Evolutionary conservation across 2,888 invertebrate species (phyloP).

Genomic region (Nemotelus nigrinus): DNA sequence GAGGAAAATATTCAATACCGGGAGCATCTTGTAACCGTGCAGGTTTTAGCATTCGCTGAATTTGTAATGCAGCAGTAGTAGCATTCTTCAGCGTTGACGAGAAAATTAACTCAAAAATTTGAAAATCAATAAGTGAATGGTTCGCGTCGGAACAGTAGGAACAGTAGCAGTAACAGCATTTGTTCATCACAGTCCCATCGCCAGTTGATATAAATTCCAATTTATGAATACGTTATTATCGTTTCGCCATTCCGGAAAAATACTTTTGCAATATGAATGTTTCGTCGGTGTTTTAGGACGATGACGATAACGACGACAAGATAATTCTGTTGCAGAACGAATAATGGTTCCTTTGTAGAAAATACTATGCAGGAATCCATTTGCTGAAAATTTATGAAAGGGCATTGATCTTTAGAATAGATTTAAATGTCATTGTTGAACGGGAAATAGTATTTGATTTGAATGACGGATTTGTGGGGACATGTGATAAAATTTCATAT

Average conservation of each 20-base stretch:
- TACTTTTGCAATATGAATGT: not conserved
- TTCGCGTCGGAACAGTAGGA: not conserved
- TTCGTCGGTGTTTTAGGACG: too few relatives aligned
- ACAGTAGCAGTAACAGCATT: not conserved
- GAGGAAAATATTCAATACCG: slow-evolving; percentile 25
- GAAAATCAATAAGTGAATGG: slow-evolving; percentile 40
- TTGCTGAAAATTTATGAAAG: too few relatives aligned
- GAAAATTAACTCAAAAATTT: slow-evolving; percentile 39
- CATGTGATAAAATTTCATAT: too few relatives aligned
- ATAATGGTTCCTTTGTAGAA: too few relatives aligned
- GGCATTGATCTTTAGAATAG: too few relatives aligned
- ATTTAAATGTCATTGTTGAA: too few relatives aligned
- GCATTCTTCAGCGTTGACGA: slow-evolving; percentile 5
- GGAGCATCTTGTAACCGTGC: slow-evolving; percentile 33
- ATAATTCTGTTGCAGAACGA: not conserved
- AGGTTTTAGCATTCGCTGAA: slow-evolving; percentile 21
- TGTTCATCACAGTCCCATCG: slow-evolving; percentile 18
- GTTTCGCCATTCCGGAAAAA: not conserved
- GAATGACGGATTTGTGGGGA: too few relatives aligned
- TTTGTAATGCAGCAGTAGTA: slow-evolving; percentile 29
- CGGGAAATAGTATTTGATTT: too few relatives aligned
- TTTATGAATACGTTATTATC: slow-evolving; percentile 15
- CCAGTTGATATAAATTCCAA: slow-evolving; percentile 22
- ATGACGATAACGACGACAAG: not conserved
- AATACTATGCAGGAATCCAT: too few relatives aligned